A percentile compares a stretch with the other conserved stretches of the same genome.
Conservation (phyloP, 2,888 invertebrate species). For the Stegophylla sp. region DNA sequence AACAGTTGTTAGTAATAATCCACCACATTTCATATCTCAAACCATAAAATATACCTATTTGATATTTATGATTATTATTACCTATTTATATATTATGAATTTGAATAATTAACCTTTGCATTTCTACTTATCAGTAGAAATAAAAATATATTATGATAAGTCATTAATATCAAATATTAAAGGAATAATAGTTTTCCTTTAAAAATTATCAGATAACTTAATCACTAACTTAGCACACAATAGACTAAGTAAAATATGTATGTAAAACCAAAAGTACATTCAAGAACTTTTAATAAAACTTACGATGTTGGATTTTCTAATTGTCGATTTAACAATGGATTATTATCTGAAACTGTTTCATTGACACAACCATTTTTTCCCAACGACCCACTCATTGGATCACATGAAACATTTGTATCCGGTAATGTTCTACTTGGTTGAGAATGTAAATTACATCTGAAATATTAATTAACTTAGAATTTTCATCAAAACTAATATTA, state of each 20-base stretch:
- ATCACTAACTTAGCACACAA: conserved; percentile 4
- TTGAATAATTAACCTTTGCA: conserved; percentile 42
- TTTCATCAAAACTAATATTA: too few species aligned
- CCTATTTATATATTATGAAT: not conserved
- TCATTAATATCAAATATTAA: conserved; percentile 6
- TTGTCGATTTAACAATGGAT: conserved; percentile 74
- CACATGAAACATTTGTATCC: conserved; percentile 17
- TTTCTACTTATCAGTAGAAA: too few species aligned
- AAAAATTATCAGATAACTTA: conserved; percentile 11
- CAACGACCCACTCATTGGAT: conserved; percentile 24
- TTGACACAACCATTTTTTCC: conserved; percentile 63
- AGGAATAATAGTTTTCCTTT: conserved; percentile 49
- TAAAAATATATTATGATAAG: conserved; percentile 9
- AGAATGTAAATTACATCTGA: conserved; percentile 19
- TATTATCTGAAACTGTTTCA: conserved; percentile 64
- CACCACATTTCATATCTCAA: too few species aligned
- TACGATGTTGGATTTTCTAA: conserved; percentile 83
- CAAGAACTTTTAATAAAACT: conserved; percentile 64
- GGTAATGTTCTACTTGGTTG: conserved; percentile 19
- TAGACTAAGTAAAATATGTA: not conserved
- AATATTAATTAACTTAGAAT: conserved; percentile 4
- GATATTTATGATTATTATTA: conserved; percentile 1
- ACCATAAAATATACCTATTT: too few species aligned
- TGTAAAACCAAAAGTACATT: not conserved
- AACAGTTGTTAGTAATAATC: too few species aligned